Conservation (phyloP, 53 echinoderm and acorn worm genomes). For the Stichopus horrens region DNA sequence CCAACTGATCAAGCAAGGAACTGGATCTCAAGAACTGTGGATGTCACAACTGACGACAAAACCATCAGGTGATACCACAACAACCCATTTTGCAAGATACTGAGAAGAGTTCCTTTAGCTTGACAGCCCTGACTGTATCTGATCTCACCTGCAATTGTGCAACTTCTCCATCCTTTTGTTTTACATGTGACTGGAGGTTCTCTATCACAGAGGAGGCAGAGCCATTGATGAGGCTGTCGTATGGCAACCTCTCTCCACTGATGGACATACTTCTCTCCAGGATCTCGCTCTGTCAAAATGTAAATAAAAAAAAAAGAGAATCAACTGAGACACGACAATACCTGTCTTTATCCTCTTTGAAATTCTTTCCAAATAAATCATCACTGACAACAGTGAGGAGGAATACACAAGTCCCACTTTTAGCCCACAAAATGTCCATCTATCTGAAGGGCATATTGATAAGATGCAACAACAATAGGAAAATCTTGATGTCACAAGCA, state of each 20-base stretch:
- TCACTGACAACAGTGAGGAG: too few relatives aligned
- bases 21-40: too few relatives aligned
- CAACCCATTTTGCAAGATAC: too few relatives aligned
- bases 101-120: too few relatives aligned
- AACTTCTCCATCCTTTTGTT: constrained; percentile 93
- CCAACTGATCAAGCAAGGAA: too few relatives aligned
- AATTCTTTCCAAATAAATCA: neutral
- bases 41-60: too few relatives aligned
- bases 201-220: constrained; percentile 88
- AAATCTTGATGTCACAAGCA: too few relatives aligned
- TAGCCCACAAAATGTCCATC: neutral
- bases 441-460: too few relatives aligned
- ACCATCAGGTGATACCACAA: too few relatives aligned
- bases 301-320: neutral
- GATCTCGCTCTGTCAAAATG: constrained; percentile 66
- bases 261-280: constrained; percentile 90
- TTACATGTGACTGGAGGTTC: constrained; percentile 89
- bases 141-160: constrained; percentile 81
- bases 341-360: neutral
- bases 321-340: neutral
- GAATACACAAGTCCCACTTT: neutral
- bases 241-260: constrained; percentile 66
- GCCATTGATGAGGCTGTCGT: constrained; percentile 79
- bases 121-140: neutral
- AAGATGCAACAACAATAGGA: too few relatives aligned